Conservation (phyloP, 2,888 invertebrate genomes). For the Neoascia interrupta region DNA sequence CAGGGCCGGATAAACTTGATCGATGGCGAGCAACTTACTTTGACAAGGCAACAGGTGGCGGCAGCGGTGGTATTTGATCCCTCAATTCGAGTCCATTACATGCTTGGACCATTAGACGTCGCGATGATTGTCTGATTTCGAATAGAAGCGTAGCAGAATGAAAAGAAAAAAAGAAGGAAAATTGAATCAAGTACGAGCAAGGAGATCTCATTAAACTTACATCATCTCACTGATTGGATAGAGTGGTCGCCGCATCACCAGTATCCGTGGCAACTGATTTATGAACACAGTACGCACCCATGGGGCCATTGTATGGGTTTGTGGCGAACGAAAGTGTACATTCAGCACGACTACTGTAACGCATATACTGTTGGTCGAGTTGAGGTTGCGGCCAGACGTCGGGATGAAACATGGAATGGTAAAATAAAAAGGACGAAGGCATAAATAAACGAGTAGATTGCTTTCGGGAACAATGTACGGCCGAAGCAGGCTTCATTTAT, state of each 20-base stretch:
- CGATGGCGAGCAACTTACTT: too few relatives aligned
- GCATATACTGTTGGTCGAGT: constrained; percentile 86
- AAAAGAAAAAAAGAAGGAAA: background rate
- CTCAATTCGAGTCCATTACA: constrained; percentile 88
- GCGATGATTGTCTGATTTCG: constrained; percentile 78
- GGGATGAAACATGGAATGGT: constrained; percentile 18
- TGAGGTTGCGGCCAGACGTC: constrained; percentile 24
- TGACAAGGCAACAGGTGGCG: constrained; percentile 81
- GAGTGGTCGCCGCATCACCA: constrained; percentile 94
- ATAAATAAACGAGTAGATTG: constrained; percentile 43
- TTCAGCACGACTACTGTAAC: constrained; percentile 97
- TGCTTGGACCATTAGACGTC: constrained; percentile 87
- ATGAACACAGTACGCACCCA: constrained; percentile 98
- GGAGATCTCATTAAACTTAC: constrained; percentile 72
- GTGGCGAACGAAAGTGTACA: constrained; percentile 98
- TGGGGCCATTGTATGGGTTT: constrained; percentile 98
- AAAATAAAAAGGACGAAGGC: constrained; percentile 21
- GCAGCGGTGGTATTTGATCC: constrained; percentile 82
- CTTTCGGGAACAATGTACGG: constrained; percentile 27
- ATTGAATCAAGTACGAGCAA: constrained; percentile 16
- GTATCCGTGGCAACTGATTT: constrained; percentile 94
- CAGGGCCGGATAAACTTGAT: background rate
- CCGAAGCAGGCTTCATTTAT: constrained; percentile 45
- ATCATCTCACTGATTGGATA: constrained; percentile 80
- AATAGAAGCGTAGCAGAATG: background rate